Evolutionary conservation across 1,140 invertebrate species (phyloP).

Genomic region (Reticulitermes speratus): DNA sequence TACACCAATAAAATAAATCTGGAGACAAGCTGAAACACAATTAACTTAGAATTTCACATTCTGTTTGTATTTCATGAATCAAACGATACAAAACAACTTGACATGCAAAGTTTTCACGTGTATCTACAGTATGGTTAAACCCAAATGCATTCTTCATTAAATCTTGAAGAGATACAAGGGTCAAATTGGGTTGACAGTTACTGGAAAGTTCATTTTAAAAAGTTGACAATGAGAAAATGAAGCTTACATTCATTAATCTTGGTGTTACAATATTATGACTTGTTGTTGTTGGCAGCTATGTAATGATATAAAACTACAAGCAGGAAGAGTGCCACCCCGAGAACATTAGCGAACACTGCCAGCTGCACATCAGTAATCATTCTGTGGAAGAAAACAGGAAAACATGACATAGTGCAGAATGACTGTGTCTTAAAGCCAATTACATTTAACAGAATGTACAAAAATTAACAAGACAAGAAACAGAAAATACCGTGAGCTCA

Average conservation of each 20-base stretch:
- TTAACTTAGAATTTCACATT: too few relatives aligned
- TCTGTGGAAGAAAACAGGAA: slow-evolving; percentile 46
- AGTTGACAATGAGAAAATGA: neutral
- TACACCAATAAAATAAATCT: too few relatives aligned
- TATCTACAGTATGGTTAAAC: neutral
- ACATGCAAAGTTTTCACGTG: too few relatives aligned
- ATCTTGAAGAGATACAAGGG: neutral
- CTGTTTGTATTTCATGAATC: too few relatives aligned
- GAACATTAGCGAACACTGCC: slow-evolving; percentile 92
- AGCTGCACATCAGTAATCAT: slow-evolving; percentile 98
- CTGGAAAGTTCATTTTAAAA: neutral
- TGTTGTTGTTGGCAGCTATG: slow-evolving; percentile 83
- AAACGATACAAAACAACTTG: too few relatives aligned
- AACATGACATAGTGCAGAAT: neutral
- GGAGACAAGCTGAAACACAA: too few relatives aligned
- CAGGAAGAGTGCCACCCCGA: slow-evolving; percentile 91
- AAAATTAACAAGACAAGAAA: too few relatives aligned
- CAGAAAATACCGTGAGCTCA: too few relatives aligned
- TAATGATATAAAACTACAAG: slow-evolving; percentile 96
- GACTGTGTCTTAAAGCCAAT: neutral
- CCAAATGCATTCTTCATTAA: neutral
- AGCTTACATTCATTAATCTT: neutral
- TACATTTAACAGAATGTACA: too few relatives aligned
- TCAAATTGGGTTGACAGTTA: neutral
- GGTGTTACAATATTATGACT: slow-evolving; percentile 45